Percentiles rank a stretch among this genome's conserved stretches.
phyloP scores from a whole-genome alignment of 2,888 invertebrate genomes.

The Tetragonula carbonaria region DNA sequence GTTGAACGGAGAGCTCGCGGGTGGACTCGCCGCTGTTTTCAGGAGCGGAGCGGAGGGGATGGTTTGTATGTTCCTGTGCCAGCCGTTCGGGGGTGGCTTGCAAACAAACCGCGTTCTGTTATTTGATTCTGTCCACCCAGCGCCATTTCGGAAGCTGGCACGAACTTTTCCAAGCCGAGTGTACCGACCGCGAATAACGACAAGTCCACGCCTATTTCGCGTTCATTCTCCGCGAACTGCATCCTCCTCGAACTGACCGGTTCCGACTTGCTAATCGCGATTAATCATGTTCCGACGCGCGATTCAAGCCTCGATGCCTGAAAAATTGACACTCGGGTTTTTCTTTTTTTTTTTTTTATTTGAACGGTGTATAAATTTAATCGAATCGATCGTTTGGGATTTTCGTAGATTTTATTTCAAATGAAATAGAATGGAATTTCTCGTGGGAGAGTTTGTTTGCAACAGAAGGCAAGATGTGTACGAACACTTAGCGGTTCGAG shows the following conservation, averaged over 20 bases:
- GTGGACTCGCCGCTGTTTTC: constrained; percentile 60
- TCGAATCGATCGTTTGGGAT: background rate
- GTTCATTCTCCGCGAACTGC: constrained; percentile 25
- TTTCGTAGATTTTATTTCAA: background rate
- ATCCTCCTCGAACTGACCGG: background rate
- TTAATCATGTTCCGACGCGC: background rate
- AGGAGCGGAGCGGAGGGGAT: constrained; percentile 39
- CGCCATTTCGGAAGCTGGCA: constrained; percentile 61
- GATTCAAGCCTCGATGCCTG: too few species aligned
- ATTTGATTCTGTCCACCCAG: constrained; percentile 76
- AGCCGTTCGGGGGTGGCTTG: constrained; percentile 74
- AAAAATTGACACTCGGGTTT: too few species aligned
- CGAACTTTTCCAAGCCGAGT: constrained; percentile 62
- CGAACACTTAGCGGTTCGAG: background rate
- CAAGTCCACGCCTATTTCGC: constrained; percentile 43
- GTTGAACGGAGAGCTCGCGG: constrained; percentile 30
- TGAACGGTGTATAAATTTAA: background rate
- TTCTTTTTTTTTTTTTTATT: too few species aligned
- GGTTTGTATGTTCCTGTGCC: constrained; percentile 70
- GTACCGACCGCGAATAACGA: constrained; percentile 58
- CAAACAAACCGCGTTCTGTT: constrained; percentile 80
- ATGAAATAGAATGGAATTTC: background rate
- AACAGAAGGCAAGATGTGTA: background rate
- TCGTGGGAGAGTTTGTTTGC: background rate
- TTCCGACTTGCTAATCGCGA: constrained; percentile 2